phyloP scores from a whole-genome alignment of 2,888 invertebrate genomes.

The Sturmia bella region DNA sequence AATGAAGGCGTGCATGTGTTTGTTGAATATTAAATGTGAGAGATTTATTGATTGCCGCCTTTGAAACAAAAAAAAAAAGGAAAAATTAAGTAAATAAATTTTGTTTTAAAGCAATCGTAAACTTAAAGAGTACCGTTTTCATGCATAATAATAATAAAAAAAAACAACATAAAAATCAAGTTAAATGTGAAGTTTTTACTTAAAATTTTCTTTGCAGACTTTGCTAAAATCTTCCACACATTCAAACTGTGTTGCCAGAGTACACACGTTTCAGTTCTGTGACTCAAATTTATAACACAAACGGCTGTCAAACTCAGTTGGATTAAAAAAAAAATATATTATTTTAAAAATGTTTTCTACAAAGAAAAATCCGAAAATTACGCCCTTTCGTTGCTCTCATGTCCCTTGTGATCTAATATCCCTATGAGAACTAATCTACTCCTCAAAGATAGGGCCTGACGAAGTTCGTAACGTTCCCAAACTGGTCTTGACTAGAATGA shows the following conservation, averaged over 20 bases:
- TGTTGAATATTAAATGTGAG: constrained; percentile 7
- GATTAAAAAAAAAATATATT: too few species aligned
- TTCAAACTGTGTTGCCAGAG: constrained; percentile 12
- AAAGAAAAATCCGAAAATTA: too few species aligned
- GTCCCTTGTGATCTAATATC: too few species aligned
- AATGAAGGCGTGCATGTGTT: constrained; percentile 31
- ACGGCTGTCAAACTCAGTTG: too few species aligned
- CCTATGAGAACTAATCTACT: too few species aligned
- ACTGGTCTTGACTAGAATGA: too few species aligned
- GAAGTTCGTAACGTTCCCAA: too few species aligned
- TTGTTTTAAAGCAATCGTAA: constrained; percentile 1
- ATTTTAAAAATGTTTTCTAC: too few species aligned
- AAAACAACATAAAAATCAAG: constrained; percentile 41
- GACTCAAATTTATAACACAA: too few species aligned
- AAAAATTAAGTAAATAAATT: background rate
- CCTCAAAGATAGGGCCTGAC: too few species aligned
- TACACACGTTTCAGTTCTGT: too few species aligned
- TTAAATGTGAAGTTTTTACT: constrained; percentile 44
- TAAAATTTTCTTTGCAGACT: constrained; percentile 38
- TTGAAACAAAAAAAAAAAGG: constrained; percentile 10
- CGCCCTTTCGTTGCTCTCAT: too few species aligned
- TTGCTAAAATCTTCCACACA: constrained; percentile 16
- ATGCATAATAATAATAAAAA: constrained; percentile 6
- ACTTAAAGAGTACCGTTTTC: constrained; percentile 44
- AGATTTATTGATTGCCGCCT: constrained; percentile 43